phyloP scores from a whole-genome alignment of 2,113 vertebrate genomes.

The Strix aluco region DNA sequence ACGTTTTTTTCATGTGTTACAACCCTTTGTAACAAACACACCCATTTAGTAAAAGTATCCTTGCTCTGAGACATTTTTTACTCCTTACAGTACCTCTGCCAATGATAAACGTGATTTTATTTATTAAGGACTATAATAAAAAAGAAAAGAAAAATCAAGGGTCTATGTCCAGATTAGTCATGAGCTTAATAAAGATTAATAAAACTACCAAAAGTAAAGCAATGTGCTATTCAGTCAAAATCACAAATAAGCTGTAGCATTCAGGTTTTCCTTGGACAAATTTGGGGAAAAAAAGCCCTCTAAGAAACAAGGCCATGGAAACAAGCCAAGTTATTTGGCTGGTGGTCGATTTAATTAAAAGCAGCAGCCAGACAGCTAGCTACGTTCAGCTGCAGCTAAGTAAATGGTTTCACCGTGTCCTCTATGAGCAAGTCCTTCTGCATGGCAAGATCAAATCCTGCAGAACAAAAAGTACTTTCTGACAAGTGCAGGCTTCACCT shows the following conservation, averaged over 20 bases:
- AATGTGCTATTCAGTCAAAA: not conserved
- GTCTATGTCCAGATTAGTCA: not conserved
- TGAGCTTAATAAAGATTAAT: not conserved
- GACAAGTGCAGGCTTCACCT: not conserved
- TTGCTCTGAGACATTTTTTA: not conserved
- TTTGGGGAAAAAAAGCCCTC: not conserved
- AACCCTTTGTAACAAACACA: not conserved
- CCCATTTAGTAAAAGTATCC: not conserved
- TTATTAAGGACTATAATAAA: not conserved
- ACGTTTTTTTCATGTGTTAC: not conserved
- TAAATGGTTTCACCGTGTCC: not conserved
- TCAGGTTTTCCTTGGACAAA: not conserved
- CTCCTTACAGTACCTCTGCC: not conserved
- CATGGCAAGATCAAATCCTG: not conserved
- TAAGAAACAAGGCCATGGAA: not conserved
- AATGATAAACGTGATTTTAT: not conserved
- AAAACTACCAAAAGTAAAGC: not conserved
- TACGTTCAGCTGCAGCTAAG: not conserved
- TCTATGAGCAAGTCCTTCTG: not conserved
- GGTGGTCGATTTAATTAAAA: slow-evolving; percentile 37
- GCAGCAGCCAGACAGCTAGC: not conserved
- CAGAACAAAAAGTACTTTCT: not conserved
- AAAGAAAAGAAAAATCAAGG: not conserved
- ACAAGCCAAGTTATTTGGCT: slow-evolving; percentile 4
- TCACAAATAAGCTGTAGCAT: not conserved